phyloP scores from a whole-genome alignment of 2,113 vertebrate species.

The Aleadryas rufinucha region DNA sequence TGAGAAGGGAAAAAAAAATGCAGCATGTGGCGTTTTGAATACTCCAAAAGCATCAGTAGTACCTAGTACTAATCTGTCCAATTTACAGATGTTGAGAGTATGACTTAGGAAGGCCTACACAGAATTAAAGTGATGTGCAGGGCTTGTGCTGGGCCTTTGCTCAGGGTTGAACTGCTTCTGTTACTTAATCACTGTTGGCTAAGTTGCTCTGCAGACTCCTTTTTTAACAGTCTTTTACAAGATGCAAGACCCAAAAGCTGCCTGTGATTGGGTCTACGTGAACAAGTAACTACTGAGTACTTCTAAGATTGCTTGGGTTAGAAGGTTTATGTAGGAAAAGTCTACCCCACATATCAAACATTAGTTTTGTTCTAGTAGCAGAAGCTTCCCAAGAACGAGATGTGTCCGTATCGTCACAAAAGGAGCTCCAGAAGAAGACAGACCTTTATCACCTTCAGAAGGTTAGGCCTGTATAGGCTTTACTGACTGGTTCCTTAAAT shows the following conservation, averaged over 20 bases:
- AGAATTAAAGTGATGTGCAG: neutral
- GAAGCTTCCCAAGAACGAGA: conserved; percentile 64
- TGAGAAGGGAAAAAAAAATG: neutral
- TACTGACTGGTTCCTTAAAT: neutral
- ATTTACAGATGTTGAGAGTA: neutral
- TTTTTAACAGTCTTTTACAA: neutral
- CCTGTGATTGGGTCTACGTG: neutral
- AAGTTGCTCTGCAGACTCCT: neutral
- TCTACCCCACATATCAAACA: neutral
- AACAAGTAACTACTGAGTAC: neutral
- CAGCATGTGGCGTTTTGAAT: neutral
- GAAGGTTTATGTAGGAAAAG: neutral
- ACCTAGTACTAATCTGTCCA: neutral
- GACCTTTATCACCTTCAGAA: conserved; percentile 95
- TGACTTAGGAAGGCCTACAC: neutral
- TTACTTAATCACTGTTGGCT: neutral
- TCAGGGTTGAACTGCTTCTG: neutral
- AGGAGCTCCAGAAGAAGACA: conserved; percentile 87
- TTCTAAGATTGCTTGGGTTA: neutral
- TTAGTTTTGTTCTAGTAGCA: conserved; percentile 46
- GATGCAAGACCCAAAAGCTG: neutral
- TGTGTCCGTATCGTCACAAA: conserved; percentile 73
- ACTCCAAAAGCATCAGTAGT: neutral
- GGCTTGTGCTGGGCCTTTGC: neutral
- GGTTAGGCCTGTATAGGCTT: conserved; percentile 67